Conservation (phyloP, 2,888 invertebrate genomes). For the Eumerus sabulonum region DNA sequence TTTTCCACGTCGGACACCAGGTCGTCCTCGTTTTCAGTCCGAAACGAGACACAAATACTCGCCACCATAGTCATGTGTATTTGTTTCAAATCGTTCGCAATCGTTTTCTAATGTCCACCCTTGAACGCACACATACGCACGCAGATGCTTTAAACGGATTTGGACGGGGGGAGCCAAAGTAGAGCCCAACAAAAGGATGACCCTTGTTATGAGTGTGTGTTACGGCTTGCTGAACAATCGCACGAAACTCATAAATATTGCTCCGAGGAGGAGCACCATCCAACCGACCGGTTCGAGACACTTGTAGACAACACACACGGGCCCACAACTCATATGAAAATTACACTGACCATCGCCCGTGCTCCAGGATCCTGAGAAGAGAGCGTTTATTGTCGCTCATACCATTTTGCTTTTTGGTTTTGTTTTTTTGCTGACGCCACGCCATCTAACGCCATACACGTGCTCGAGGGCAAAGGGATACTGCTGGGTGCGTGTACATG, state of each 20-base stretch:
- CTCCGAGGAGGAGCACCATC: constrained; percentile 49
- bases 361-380: constrained; percentile 25
- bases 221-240: constrained; percentile 36
- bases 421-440: too few relatives aligned
- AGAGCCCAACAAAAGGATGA: constrained; percentile 48
- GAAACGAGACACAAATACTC: constrained; percentile 66
- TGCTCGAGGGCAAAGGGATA: constrained; percentile 15
- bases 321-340: not conserved
- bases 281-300: constrained; percentile 10
- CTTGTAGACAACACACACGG: constrained; percentile 62
- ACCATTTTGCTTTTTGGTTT: constrained; percentile 54
- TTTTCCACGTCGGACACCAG: not conserved
- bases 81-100: constrained; percentile 65
- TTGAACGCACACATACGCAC: not conserved
- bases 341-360: not conserved
- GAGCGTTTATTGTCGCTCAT: constrained; percentile 24
- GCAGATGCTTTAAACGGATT: too few relatives aligned
- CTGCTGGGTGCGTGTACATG: constrained; percentile 42
- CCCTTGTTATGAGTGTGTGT: constrained; percentile 64
- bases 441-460: constrained; percentile 49
- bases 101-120: constrained; percentile 66
- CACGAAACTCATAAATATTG: constrained; percentile 65
- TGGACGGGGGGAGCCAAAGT: not conserved
- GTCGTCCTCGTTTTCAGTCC: too few relatives aligned
- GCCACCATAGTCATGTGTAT: constrained; percentile 42